These are phyloP conservation scores for Contarinia nasturtii DNA, from an alignment of 1,140 invertebrate genomes.

Conservation along the genomic window DNA sequence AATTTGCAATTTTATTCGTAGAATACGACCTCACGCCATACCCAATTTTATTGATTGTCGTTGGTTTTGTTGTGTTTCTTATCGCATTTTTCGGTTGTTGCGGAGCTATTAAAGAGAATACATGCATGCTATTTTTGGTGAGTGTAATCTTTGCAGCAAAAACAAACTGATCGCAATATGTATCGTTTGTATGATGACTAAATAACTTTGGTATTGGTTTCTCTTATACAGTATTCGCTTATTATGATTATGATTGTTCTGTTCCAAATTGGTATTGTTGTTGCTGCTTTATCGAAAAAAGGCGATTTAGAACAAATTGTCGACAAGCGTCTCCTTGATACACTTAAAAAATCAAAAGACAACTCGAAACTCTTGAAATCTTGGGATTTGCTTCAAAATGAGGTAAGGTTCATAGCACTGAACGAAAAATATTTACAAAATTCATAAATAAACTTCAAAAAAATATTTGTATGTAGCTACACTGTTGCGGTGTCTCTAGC, in stretches of 20 bases:
- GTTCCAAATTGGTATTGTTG: conserved; percentile 40
- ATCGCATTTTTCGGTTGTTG: conserved; percentile 76
- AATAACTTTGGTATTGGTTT: background rate
- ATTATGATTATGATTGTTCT: conserved; percentile 58
- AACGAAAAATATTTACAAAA: conserved; percentile 3
- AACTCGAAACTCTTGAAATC: conserved; percentile 21
- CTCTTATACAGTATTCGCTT: conserved; percentile 45
- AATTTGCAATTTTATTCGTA: conserved; percentile 44
- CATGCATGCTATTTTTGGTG: conserved; percentile 62
- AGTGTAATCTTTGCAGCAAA: conserved; percentile 9
- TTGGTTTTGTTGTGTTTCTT: conserved; percentile 59
- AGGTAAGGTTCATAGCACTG: no score
- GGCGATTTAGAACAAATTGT: no score
- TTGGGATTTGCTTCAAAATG: conserved; percentile 43
- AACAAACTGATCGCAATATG: background rate
- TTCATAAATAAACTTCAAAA: background rate
- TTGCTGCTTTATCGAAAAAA: no score
- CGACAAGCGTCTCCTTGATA: conserved; percentile 21
- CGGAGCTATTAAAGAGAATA: conserved; percentile 63
- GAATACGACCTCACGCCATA: conserved; percentile 32
- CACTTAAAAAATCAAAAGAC: conserved; percentile 32
- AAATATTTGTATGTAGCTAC: conserved; percentile 30
- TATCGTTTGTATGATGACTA: background rate
- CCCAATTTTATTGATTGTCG: conserved; percentile 57
- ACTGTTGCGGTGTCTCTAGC: conserved; percentile 47